A percentile compares a stretch with the other conserved stretches of the same genome.
phyloP scores from a whole-genome alignment of 1,140 invertebrate genomes.

The Aradophagus sp. region DNA sequence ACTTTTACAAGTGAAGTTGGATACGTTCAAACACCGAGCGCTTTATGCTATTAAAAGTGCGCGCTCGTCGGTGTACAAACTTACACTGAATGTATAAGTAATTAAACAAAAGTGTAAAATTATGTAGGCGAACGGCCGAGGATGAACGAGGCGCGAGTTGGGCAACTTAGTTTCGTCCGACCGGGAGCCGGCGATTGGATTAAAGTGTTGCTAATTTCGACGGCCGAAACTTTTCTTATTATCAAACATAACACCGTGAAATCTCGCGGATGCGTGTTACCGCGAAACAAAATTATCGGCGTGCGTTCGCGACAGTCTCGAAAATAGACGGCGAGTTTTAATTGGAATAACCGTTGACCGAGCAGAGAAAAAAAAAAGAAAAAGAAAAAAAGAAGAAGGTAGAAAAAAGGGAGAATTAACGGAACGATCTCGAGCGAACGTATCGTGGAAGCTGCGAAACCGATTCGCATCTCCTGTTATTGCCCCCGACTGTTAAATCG shows the following conservation, averaged over 20 bases:
- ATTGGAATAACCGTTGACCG: conserved; percentile 61
- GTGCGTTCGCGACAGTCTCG: too few relatives aligned
- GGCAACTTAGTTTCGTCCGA: too few relatives aligned
- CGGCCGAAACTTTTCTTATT: too few relatives aligned
- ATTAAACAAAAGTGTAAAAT: conserved; percentile 26
- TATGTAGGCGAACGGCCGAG: conserved; percentile 7
- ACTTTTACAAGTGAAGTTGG: conserved; percentile 17
- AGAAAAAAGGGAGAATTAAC: conserved; percentile 39
- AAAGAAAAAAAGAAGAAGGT: background rate
- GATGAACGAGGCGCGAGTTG: too few relatives aligned
- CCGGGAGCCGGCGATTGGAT: too few relatives aligned
- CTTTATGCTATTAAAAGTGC: conserved; percentile 20
- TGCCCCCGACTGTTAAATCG: conserved; percentile 57
- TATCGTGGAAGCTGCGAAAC: conserved; percentile 49
- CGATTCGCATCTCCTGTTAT: conserved; percentile 58
- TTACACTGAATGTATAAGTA: conserved; percentile 18
- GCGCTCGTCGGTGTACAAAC: conserved; percentile 13
- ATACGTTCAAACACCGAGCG: background rate
- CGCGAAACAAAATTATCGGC: too few relatives aligned
- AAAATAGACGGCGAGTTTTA: conserved; percentile 66
- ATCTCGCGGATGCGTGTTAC: too few relatives aligned
- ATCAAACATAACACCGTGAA: too few relatives aligned
- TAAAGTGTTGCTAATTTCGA: too few relatives aligned
- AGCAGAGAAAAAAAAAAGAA: conserved; percentile 4
- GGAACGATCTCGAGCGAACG: conserved; percentile 22